phyloP scores from a whole-genome alignment of 2,113 vertebrate genomes.

The Panthera tigris region DNA sequence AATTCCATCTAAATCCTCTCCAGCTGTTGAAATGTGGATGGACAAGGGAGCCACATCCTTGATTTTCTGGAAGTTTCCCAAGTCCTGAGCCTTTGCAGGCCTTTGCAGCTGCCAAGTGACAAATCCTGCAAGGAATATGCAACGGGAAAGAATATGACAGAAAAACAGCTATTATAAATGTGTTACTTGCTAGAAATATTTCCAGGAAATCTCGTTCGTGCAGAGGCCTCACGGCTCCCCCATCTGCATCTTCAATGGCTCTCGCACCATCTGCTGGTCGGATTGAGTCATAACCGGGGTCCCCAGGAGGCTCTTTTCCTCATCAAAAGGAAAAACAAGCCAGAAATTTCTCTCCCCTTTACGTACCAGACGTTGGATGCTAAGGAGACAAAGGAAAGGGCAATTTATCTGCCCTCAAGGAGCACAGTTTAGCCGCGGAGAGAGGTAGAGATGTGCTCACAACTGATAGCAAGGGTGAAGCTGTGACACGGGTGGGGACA shows the following conservation, averaged over 20 bases:
- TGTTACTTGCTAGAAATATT: conserved; percentile 23
- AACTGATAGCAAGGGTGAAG: not conserved
- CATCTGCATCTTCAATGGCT: not conserved
- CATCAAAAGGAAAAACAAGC: not conserved
- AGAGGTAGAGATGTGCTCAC: not conserved
- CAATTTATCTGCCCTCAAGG: not conserved
- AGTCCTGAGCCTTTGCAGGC: conserved; percentile 47
- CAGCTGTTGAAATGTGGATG: conserved; percentile 57
- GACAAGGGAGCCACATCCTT: not conserved
- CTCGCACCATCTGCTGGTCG: conserved; percentile 74
- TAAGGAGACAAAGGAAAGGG: not conserved
- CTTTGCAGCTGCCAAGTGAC: conserved; percentile 63
- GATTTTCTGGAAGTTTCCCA: conserved; percentile 66
- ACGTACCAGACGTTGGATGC: not conserved
- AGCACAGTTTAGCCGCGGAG: not conserved
- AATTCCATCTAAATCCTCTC: conserved; percentile 33
- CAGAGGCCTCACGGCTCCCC: too few relatives aligned
- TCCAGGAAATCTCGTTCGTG: conserved; percentile 42
- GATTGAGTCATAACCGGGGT: not conserved
- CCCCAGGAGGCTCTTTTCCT: not conserved
- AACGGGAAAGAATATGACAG: conserved; percentile 47
- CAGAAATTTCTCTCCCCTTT: not conserved
- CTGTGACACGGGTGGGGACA: not conserved
- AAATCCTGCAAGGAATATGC: conserved; percentile 21
- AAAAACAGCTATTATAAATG: conserved; percentile 57